Evolutionary conservation across 1,140 invertebrate species (phyloP), one percentile per base, ranked within the genome.

Genomic region (Drosophila sulfurigaster): DNA sequence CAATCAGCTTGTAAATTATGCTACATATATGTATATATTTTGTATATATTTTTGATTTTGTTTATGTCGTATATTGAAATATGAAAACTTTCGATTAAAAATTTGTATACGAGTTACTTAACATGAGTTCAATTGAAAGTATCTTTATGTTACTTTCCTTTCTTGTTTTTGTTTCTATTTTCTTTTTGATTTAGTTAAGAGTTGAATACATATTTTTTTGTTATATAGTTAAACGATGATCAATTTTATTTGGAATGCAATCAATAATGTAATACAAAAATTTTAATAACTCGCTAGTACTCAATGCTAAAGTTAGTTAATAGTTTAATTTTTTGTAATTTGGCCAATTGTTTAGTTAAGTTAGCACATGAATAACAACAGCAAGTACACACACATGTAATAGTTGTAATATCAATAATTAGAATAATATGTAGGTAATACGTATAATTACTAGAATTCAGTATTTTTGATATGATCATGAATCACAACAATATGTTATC

Each of bases 381-480:
- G 66, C 79, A 76, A 38, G 76, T 87, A n/a, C 67, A 81, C 54
- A 78, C 28, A 65, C 38, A 67, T 46, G 49, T 32, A 48, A 35
- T 57, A 52, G 30, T 30, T 43, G 30, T 69, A 51, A 43, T 65
- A 38, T 16, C 48, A 48, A 48, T 62, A 48, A 48, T 64, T 46
- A 16, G 56, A 68, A 60, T 38, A 63, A 56, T 58, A 59, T 41
- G 16, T 75, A 59, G 41, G 16, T 75, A 48, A 63, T 75, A 62
- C 48, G 41, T 68, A 63, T 76, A 76, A 35, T 76, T 76, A 74
- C 57, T 86, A 86, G 72, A 86, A 71, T 87, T 87, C 66, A 74
- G 82, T 74, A 52, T 75, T 87, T 87, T 87, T 87, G 83, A 88
- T 88, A 88, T 88, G 83, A 88, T 89, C 83, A 89, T 83, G 71